phyloP scores from a whole-genome alignment of 2,113 vertebrate genomes.

The Coptodon rendalli region DNA sequence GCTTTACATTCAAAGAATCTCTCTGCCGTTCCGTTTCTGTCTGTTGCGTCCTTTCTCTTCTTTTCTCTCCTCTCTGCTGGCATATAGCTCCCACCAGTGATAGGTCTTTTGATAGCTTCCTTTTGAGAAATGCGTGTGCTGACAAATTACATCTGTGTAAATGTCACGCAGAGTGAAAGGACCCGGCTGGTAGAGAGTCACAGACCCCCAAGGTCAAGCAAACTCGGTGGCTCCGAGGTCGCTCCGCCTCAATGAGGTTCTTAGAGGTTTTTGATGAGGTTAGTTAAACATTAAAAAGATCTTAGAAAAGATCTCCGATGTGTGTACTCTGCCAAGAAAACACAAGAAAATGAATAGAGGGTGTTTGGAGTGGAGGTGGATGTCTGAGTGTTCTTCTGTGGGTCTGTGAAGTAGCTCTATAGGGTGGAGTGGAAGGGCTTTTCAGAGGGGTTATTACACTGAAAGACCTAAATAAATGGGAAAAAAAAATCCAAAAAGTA shows the following conservation, averaged over 20 bases:
- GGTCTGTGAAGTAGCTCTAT: neutral
- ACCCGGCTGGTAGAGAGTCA: neutral
- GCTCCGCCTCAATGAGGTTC: conserved; percentile 25
- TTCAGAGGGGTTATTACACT: conserved; percentile 26
- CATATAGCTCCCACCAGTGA: conserved; percentile 31
- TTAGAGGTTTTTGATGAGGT: conserved; percentile 52
- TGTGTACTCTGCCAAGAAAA: neutral
- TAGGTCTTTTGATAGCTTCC: conserved; percentile 53
- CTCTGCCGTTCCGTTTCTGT: neutral
- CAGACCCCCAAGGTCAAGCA: conserved; percentile 26
- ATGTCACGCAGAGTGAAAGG: conserved; percentile 53
- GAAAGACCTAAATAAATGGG: neutral
- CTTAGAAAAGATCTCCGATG: neutral
- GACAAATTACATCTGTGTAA: conserved; percentile 68
- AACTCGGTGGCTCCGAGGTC: neutral
- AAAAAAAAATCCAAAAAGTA: neutral
- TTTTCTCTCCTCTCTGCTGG: neutral
- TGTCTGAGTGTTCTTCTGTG: neutral
- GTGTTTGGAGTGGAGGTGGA: conserved; percentile 12
- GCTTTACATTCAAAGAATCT: conserved; percentile 23
- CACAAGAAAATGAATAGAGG: neutral
- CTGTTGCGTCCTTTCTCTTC: neutral
- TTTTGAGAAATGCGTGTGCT: conserved; percentile 45
- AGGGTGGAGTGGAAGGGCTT: conserved; percentile 6
- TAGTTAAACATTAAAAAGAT: conserved; percentile 54